Conservation (phyloP, 2,888 invertebrate species). For the Luperina testacea region DNA sequence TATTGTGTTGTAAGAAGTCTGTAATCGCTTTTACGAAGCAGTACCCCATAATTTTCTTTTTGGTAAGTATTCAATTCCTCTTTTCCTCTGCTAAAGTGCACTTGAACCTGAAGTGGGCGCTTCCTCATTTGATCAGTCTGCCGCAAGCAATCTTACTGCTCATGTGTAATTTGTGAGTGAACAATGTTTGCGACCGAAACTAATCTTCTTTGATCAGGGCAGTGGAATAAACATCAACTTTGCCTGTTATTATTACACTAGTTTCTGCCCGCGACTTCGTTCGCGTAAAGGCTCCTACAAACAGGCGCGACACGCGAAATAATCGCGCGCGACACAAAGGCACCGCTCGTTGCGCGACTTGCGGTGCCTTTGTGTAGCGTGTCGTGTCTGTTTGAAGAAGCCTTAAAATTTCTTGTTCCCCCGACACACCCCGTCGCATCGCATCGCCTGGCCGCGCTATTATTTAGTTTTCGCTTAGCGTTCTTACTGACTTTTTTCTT, state of each 20-base stretch:
- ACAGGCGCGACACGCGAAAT: too few relatives aligned
- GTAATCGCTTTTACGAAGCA: slow-evolving; percentile 26
- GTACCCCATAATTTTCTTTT: slow-evolving; percentile 33
- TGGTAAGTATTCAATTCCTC: slow-evolving; percentile 24
- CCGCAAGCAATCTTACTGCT: slow-evolving; percentile 35
- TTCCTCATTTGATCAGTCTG: slow-evolving; percentile 52
- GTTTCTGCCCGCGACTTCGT: background rate
- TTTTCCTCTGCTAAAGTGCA: slow-evolving; percentile 21
- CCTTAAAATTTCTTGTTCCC: background rate
- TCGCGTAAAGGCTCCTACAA: too few relatives aligned
- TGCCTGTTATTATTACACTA: background rate
- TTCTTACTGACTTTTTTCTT: background rate
- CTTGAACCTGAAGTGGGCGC: slow-evolving; percentile 47
- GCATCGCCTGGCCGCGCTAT: background rate
- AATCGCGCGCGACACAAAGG: too few relatives aligned
- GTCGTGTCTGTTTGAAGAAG: too few relatives aligned
- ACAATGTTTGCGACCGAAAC: slow-evolving; percentile 32
- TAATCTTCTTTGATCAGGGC: slow-evolving; percentile 14
- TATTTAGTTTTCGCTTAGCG: background rate
- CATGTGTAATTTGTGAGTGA: slow-evolving; percentile 45
- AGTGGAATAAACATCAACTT: slow-evolving; percentile 2
- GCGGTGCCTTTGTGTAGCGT: too few relatives aligned
- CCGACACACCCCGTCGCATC: background rate
- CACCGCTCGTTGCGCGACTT: too few relatives aligned
- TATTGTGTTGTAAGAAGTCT: background rate